Conservation (phyloP, 1,140 invertebrate species). For the Brachionus rubens region DNA sequence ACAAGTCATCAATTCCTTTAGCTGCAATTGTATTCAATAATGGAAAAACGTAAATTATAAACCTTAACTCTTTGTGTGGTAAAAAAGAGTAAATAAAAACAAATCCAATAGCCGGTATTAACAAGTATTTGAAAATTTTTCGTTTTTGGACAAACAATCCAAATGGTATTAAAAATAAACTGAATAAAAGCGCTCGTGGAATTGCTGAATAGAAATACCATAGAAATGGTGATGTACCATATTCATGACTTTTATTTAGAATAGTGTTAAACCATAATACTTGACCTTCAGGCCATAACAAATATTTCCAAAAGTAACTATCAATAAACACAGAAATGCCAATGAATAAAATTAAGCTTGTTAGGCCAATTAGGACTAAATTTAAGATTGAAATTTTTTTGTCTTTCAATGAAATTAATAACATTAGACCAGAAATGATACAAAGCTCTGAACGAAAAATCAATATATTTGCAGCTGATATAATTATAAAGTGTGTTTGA, state of each 20-base stretch:
- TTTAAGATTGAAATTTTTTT: background rate
- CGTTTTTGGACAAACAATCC: slow-evolving; percentile 70
- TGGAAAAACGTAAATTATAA: slow-evolving; percentile 94
- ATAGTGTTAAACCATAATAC: slow-evolving; percentile 93
- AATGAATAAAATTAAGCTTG: slow-evolving; percentile 60
- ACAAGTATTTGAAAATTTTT: slow-evolving; percentile 62
- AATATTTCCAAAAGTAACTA: slow-evolving; percentile 84
- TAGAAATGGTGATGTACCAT: slow-evolving; percentile 91
- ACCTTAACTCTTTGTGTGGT: slow-evolving; percentile 95
- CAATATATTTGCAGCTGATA: slow-evolving; percentile 78
- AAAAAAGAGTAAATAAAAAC: slow-evolving; percentile 85
- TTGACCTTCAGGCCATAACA: slow-evolving; percentile 94
- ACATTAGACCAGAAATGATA: slow-evolving; percentile 58
- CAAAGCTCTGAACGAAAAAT: slow-evolving; percentile 86
- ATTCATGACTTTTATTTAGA: slow-evolving; percentile 88
- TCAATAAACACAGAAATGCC: slow-evolving; percentile 75
- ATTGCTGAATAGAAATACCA: slow-evolving; percentile 99
- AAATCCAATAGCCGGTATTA: slow-evolving; percentile 65
- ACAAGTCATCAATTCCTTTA: slow-evolving; percentile 42
- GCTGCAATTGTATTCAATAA: slow-evolving; percentile 76
- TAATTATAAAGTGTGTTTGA: slow-evolving; percentile 73
- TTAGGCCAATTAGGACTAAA: background rate
- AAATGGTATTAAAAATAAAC: slow-evolving; percentile 78
- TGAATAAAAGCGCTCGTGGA: slow-evolving; percentile 78
- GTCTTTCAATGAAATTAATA: slow-evolving; percentile 20